A percentile compares a stretch with the other conserved stretches of the same genome.
These are phyloP conservation scores for Acleris holmiana DNA, from an alignment of 2,888 invertebrate genomes.

Conservation along the genomic window DNA sequence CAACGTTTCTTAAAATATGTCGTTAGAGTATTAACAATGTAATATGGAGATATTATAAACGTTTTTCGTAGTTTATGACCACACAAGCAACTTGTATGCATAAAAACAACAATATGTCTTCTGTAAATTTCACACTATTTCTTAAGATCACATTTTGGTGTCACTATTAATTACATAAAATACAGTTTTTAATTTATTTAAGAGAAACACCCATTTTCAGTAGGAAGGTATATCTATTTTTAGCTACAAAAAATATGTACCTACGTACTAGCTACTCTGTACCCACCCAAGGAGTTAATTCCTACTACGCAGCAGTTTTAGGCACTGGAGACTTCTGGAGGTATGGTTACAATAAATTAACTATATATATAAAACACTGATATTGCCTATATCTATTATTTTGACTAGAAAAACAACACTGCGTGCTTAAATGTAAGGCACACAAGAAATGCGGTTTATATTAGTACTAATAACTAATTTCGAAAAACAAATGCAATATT, in stretches of 20 bases:
- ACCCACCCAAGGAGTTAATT: background rate
- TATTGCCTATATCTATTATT: too few species aligned
- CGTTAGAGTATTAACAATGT: constrained; percentile 49
- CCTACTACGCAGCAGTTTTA: too few species aligned
- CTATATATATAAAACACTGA: too few species aligned
- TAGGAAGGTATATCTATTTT: constrained; percentile 13
- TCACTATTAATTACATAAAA: constrained; percentile 16
- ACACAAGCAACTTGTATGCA: constrained; percentile 40
- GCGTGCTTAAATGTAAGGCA: too few species aligned
- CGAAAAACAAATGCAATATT: too few species aligned
- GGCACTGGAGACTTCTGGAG: too few species aligned
- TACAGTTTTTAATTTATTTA: too few species aligned
- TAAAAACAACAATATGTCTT: constrained; percentile 40
- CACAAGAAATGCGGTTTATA: too few species aligned
- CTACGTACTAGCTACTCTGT: constrained; percentile 12
- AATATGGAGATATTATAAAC: constrained; percentile 38
- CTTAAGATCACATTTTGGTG: constrained; percentile 27
- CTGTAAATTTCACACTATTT: constrained; percentile 23
- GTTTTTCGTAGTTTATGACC: constrained; percentile 31
- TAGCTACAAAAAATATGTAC: constrained; percentile 19
- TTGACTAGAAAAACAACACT: too few species aligned
- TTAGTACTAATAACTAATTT: too few species aligned
- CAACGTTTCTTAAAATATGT: constrained; percentile 66
- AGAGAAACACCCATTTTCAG: background rate
- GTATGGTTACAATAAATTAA: too few species aligned